Conservation (phyloP, 1,140 invertebrate species). For the Caenorhabditis elegans region WBcel235 BX284602.5:4629501-4630000, state of each 20-base stretch:
- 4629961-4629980: conserved; percentile 46
- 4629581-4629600: conserved; percentile 36
- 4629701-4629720: no score
- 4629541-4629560: conserved; percentile 34
- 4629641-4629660: no score
- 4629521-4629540: conserved; percentile 45
- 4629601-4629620: conserved; percentile 39
- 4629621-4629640: background rate
- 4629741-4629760: no score
- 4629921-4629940: conserved; percentile 45
- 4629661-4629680: no score
- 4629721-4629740: no score
- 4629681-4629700: no score
- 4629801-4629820: conserved; percentile 18
- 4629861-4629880: conserved; percentile 37
- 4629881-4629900: conserved; percentile 31
- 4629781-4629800: background rate
- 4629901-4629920: conserved; percentile 43
- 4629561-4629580: conserved; percentile 34
- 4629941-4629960: conserved; percentile 47
- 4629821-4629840: background rate
- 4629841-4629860: conserved; percentile 30
- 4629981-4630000: conserved; percentile 39
- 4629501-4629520: background rate
- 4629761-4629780: no score